phyloP scores from a whole-genome alignment of 2,797 vertebrate genomes.

The Chelonia mydas region DNA sequence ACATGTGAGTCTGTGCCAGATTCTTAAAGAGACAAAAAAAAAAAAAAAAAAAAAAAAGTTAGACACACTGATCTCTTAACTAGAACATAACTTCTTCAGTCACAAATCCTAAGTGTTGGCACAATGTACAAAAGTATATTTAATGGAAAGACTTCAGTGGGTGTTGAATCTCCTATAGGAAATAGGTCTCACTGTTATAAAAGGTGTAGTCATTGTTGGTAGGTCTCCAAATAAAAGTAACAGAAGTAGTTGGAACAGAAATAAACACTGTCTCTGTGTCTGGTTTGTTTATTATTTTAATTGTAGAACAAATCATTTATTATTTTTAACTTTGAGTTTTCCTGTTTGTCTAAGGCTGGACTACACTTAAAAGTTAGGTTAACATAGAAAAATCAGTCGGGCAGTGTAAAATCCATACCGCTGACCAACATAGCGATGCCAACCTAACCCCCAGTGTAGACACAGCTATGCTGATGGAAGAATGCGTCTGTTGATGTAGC shows the following conservation, averaged over 20 bases:
- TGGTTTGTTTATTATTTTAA: not conserved
- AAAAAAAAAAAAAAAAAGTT: not conserved
- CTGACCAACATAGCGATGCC: not conserved
- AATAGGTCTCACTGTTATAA: not conserved
- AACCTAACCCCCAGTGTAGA: not conserved
- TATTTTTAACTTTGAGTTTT: not conserved
- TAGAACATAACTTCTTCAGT: not conserved
- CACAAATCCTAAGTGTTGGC: not conserved
- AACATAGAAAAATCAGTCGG: not conserved
- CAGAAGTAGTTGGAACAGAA: not conserved
- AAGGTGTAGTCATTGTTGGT: not conserved
- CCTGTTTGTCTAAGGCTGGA: not conserved
- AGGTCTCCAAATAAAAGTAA: not conserved
- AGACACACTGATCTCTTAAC: not conserved
- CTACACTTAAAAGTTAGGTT: not conserved
- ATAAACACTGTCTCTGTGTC: not conserved
- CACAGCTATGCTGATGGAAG: not conserved
- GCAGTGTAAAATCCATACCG: not conserved
- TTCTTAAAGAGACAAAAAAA: conserved; percentile 84
- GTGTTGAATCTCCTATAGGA: not conserved
- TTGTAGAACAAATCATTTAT: not conserved
- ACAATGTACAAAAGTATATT: not conserved
- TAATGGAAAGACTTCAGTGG: not conserved
- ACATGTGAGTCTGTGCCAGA: conserved; percentile 95
- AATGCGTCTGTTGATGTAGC: not conserved